phyloP scores from a whole-genome alignment of 1,140 invertebrate species.

The Drosophila quadrilineata region DNA sequence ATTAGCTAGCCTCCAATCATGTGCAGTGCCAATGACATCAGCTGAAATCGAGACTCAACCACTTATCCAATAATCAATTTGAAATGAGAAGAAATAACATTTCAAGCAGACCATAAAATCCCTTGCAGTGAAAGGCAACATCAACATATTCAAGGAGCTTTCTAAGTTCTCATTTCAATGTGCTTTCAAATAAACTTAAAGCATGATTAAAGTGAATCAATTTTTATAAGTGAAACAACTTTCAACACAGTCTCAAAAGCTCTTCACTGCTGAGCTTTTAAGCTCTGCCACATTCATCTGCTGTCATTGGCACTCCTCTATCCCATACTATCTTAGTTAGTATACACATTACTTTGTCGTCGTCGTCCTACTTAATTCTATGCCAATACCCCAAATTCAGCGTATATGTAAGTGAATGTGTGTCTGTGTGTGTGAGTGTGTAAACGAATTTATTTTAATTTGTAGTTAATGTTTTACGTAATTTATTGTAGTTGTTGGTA shows the following conservation, averaged over 20 bases:
- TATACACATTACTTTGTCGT: conserved; percentile 22
- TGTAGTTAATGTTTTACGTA: conserved; percentile 71
- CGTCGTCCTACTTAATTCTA: conserved; percentile 35
- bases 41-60: conserved; percentile 6
- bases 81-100: neutral
- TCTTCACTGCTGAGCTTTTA: no score
- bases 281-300: no score
- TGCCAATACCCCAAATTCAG: neutral
- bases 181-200: neutral
- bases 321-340: conserved; percentile 22
- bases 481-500: conserved; percentile 79
- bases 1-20: conserved; percentile 48
- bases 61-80: neutral
- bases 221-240: no score
- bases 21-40: conserved; percentile 46
- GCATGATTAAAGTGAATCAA: neutral
- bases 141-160: no score
- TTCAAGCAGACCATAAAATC: no score
- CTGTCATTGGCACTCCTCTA: no score
- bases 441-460: conserved; percentile 68
- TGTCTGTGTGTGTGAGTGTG: conserved; percentile 31
- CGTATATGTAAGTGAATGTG: conserved; percentile 27
- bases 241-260: no score
- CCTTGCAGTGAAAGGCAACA: no score
- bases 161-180: no score